Evolutionary conservation across 2,888 invertebrate species (phyloP).

Genomic region (Cataglyphis cursor): DNA sequence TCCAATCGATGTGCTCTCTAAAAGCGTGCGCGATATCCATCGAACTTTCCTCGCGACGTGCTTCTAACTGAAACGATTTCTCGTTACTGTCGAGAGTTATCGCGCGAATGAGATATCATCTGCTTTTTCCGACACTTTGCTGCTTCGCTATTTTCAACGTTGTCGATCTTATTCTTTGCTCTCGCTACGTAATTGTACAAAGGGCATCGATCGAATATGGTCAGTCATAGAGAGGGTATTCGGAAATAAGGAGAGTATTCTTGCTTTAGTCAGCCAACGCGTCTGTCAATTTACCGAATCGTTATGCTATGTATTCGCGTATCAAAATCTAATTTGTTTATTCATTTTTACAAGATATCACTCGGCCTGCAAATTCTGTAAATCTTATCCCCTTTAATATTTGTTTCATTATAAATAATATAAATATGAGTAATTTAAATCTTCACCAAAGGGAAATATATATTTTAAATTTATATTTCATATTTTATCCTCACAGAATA

Average conservation of each 20-base stretch:
- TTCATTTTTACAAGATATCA: not conserved
- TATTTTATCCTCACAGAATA: not conserved
- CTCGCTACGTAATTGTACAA: slow-evolving; percentile 15
- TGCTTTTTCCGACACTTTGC: slow-evolving; percentile 12
- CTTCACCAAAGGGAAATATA: not conserved
- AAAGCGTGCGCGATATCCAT: slow-evolving; percentile 38
- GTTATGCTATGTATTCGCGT: not conserved
- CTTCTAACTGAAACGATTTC: slow-evolving; percentile 44
- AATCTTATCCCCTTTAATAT: not conserved
- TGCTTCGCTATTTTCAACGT: not conserved
- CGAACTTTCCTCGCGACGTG: slow-evolving; percentile 8
- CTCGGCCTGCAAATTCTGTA: not conserved
- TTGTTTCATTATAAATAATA: not conserved
- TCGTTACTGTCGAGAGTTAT: slow-evolving; percentile 49
- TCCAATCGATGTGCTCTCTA: slow-evolving; percentile 1
- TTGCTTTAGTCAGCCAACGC: slow-evolving; percentile 6
- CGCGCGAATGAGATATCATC: slow-evolving; percentile 38
- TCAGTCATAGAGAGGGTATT: not conserved
- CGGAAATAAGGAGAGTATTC: not conserved
- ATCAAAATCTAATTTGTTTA: not conserved
- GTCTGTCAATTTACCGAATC: not conserved
- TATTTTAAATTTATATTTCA: not conserved
- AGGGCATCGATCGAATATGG: slow-evolving; percentile 8
- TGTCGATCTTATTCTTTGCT: slow-evolving; percentile 12
- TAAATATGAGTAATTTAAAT: not conserved